Evolutionary conservation across 2,113 vertebrate genomes (phyloP), one percentile per base, ranked within the genome.

Genomic region (Pseudorhombus dupliciocellatus): DNA sequence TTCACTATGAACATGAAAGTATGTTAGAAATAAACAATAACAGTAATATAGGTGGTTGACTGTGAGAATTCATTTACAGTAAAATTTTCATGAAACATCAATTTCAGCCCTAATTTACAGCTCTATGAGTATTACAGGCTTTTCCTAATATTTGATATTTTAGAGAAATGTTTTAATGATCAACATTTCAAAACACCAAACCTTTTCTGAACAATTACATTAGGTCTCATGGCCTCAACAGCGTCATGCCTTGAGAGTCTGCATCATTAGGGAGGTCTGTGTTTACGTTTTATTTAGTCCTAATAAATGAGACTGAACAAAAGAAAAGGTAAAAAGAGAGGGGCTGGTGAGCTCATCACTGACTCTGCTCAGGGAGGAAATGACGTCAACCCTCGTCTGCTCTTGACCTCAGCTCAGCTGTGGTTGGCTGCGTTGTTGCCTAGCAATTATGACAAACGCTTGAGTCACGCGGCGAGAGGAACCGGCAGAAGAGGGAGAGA

Each of bases 331-430:
- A 64, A 42, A 34, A 57, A 59, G 59, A 61, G 51, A 72, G 66
- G 72, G 48, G 50, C 56, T 20, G n/a, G 69, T 59, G 26, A 64
- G 58, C 81, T 88, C 79, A 70, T 73, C 34, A 66, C 70, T 93
- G 92, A 93, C 77, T 93, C 91, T 75, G 48, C 71, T 74, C 44
- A 67, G 24, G 74, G 63, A 88, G 89, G 88, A 89, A 85, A 87
- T 93, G 75, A 92, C 77, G 71, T 92, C 89, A 86, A 59, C 64
- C 65, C 73, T 71, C n/a, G 58, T 70, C 77, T 20, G 61, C 77
- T 82, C 77, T 82, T 86, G 70, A 80, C 80, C 80, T 77, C 72
- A 74, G 51, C 81, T 63, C 52, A 22, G 74, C 79, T 68, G 62
- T 81, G 81, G 80, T 84, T 88, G 77, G 83, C 80, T 84, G 83